Base-by-base conservation (phyloP, 1,140 invertebrate genomes). In the Lutraria rhynchaena region DNA sequence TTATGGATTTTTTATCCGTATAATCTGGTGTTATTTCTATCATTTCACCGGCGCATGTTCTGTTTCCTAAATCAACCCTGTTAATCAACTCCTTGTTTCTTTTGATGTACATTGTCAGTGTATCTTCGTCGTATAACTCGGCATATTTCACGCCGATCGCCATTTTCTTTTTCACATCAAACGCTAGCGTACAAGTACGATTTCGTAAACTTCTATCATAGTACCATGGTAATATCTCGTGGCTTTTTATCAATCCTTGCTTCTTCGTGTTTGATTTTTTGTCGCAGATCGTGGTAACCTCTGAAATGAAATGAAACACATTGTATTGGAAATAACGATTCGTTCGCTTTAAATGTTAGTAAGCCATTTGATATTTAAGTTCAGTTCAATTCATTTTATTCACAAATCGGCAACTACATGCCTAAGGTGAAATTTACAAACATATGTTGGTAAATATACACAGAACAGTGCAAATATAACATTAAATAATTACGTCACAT, bases 151-250 rank as follows among this genome's bases (percentile, higher is more conserved):
- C 17, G 22, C 69, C 49, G 22, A 71, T 11, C 22, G 41, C 49
- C 0, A 71, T 5, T 53, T 57, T 37, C 31, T 37, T 69, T 35
- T 22, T 15, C 22, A 71, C n/a, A 7, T 17, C 7, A n/a, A 37
- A 22, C 0, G 5, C n/a, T 15, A 29, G 17, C 13, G 13, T 33
- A 22, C 29, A 53, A 0, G 29, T n/a, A 0, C 17, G 29, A 37
- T 71, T 71, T 22, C 19, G 15, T 22, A 31, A 37, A 3, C 1
- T 13, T 22, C 15, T 22, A 19, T 33, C 15, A 33, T 75, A 67
- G 37, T 33, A 33, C 75, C 75, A 77, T 27, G 75, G 75, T 17
- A 37, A 77, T 1, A 17, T 29, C 29, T 53, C n/a, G n/a, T 77
- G 75, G 35, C 75, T 77, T 41, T 58, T 61, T 4, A 77, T 33